phyloP scores from a whole-genome alignment of 2,888 invertebrate genomes.

The Orgyia antiqua region DNA sequence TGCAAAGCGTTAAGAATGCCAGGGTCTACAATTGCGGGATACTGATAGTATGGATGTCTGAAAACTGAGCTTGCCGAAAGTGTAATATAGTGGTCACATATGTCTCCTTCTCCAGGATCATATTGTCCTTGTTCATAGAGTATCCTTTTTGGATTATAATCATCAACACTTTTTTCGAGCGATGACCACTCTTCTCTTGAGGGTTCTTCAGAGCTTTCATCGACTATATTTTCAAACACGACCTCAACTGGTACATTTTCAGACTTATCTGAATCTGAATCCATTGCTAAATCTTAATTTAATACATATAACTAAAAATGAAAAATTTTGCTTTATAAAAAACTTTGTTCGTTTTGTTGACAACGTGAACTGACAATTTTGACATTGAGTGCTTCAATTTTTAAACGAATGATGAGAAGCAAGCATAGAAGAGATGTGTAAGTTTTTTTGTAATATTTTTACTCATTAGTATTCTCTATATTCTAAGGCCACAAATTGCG shows the following conservation, averaged over 20 bases:
- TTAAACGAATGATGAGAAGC: too few species aligned
- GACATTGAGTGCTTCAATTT: too few species aligned
- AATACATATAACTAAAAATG: neutral
- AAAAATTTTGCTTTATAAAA: too few species aligned
- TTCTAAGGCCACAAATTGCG: too few species aligned
- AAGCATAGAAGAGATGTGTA: too few species aligned
- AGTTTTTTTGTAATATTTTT: too few species aligned
- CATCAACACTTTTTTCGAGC: conserved; percentile 24
- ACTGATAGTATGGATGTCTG: conserved; percentile 50
- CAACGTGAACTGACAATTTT: too few species aligned
- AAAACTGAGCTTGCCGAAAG: conserved; percentile 42
- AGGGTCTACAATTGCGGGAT: conserved; percentile 55
- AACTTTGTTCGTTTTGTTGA: too few species aligned
- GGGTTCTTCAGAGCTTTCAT: conserved; percentile 45
- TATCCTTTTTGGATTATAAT: conserved; percentile 25
- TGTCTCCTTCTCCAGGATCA: conserved; percentile 41
- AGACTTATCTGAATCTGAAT: neutral
- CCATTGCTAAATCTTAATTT: neutral
- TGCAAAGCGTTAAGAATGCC: conserved; percentile 48
- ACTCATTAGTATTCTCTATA: too few species aligned
- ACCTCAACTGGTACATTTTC: neutral
- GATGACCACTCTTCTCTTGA: conserved; percentile 60
- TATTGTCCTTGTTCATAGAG: conserved; percentile 32
- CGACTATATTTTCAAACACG: neutral
- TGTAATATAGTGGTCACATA: conserved; percentile 40